A percentile compares a stretch with the other conserved stretches of the same genome.
phyloP scores from a whole-genome alignment of 2,113 vertebrate genomes.

The Perognathus longimembris region DNA sequence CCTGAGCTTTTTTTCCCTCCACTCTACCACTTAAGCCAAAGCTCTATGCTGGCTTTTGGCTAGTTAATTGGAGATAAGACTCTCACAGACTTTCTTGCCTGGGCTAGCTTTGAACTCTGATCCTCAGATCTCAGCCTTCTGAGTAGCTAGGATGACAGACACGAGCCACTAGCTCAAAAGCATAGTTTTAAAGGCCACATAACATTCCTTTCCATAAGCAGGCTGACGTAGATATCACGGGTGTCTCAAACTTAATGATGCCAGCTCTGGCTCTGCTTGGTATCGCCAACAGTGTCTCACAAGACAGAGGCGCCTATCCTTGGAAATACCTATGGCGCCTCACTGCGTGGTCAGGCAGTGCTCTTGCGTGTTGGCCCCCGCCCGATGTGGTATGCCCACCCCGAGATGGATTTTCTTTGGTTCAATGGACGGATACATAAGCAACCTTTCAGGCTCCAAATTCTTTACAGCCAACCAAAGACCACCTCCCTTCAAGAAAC shows the following conservation, averaged over 20 bases:
- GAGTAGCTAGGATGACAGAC: no score
- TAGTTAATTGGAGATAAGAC: no score
- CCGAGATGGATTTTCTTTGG: neutral
- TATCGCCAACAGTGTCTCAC: neutral
- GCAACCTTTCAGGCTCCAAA: fast-evolving
- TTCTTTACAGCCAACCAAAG: fast-evolving
- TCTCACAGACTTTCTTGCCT: no score
- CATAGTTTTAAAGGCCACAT: neutral
- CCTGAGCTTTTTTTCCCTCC: no score
- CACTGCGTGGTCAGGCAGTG: neutral
- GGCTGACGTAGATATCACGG: neutral
- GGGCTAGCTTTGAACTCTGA: no score
- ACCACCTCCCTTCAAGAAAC: constrained; percentile 44
- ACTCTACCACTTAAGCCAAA: no score
- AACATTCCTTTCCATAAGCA: neutral
- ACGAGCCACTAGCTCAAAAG: neutral
- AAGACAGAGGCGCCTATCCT: neutral
- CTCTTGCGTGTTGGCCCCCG: fast-evolving
- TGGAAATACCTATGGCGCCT: neutral
- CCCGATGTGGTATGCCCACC: neutral
- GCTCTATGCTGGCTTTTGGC: no score
- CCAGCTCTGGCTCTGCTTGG: neutral
- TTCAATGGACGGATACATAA: neutral
- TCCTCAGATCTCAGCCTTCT: no score
- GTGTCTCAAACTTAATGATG: neutral